These are phyloP conservation scores for Hetaerina titia DNA, from an alignment of 2,888 invertebrate genomes.

Conservation along the genomic window DNA sequence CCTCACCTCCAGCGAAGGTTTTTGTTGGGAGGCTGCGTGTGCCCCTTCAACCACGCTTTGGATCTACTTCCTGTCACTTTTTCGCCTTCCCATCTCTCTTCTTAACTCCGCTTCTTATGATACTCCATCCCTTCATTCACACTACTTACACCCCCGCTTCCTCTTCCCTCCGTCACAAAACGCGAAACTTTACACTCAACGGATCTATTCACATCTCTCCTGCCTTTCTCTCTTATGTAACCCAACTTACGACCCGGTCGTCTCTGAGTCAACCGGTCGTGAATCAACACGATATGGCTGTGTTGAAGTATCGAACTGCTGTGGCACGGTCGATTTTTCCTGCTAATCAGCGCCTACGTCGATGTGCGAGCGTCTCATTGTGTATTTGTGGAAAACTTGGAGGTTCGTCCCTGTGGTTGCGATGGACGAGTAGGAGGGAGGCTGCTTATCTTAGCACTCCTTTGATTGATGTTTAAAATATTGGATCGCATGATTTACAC, in stretches of 20 bases:
- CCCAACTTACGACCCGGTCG: background rate
- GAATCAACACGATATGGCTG: no score
- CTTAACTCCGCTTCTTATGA: background rate
- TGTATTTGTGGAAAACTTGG: no score
- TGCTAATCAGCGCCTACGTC: no score
- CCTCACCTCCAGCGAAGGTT: background rate
- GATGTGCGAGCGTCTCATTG: no score
- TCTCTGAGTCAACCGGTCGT: background rate
- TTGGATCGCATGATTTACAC: no score
- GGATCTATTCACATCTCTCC: background rate
- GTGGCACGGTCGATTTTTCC: no score
- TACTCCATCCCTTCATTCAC: constrained; percentile 15
- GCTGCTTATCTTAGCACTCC: no score
- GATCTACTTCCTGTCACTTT: background rate
- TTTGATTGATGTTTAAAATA: no score
- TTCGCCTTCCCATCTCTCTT: background rate
- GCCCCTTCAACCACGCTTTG: background rate
- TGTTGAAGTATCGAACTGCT: no score
- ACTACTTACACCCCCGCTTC: background rate
- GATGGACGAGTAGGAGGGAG: no score
- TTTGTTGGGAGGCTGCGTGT: background rate
- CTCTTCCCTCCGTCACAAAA: background rate
- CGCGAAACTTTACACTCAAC: constrained; percentile 36
- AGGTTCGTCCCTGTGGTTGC: no score
- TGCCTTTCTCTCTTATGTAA: background rate